Evolutionary conservation across 2,888 invertebrate genomes (phyloP), one percentile per base, ranked within the genome.

Genomic region (Leuctra nigra): DNA sequence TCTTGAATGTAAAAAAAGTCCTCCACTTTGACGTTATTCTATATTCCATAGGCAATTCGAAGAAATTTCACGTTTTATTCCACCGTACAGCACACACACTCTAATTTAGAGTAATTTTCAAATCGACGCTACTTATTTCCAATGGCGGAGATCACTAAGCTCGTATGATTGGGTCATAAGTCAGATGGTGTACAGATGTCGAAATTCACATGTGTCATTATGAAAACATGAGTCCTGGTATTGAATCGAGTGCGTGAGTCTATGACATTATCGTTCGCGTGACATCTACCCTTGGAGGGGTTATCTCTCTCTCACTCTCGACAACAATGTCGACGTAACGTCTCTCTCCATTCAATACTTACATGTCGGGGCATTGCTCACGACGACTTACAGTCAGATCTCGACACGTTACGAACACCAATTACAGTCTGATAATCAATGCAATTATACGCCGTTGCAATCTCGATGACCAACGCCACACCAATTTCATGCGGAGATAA

Each of bases 201-300:
- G 50, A 29, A 11, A 35, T 50, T 50, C 50, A 50, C 50, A 50
- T 50, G 50, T 50, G 50, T 50, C 50, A 50, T 50, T 50, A 50
- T 18, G 33, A 50, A 50, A 33, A 50, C 35, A 50, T 50, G 50
- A 50, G 47, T 14, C 16, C 44, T 48, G 48, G 14, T 48, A 48
- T 48, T 14, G 50, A 33, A 22, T 50, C 25, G 18, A 20, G 20
- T 20, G 39, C 39, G 39, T 4, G 4, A 16, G 16, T 36, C 39
- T 39, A 7, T 16, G n/a, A n/a, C n/a, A n/a, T n/a, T n/a, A n/a
- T n/a, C n/a, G n/a, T n/a, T n/a, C n/a, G n/a, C n/a, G n/a, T n/a
- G n/a, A n/a, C n/a, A n/a, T n/a, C n/a, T n/a, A n/a, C n/a, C n/a
- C n/a, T n/a, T n/a, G n/a, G n/a, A n/a, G n/a, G n/a, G n/a, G n/a